Conservation (phyloP, 2,113 vertebrate species). For the Xiphophorus couchianus region DNA sequence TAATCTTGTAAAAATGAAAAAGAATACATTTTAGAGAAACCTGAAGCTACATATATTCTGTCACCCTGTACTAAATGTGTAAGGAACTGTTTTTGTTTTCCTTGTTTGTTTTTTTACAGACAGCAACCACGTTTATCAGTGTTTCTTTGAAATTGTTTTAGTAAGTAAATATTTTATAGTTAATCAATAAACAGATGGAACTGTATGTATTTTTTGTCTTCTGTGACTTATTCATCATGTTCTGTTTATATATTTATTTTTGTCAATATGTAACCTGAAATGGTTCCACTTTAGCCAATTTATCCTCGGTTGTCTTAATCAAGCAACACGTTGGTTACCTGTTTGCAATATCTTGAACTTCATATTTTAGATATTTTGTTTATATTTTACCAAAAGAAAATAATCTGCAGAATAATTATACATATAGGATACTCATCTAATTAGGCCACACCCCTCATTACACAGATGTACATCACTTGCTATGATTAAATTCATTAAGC, state of each 20-base stretch:
- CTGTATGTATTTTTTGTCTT: constrained; percentile 43
- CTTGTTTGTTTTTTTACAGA: constrained; percentile 75
- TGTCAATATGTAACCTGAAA: too few species aligned
- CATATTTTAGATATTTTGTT: too few species aligned
- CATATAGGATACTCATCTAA: too few species aligned
- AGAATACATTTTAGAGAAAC: constrained; percentile 72
- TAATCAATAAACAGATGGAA: constrained; percentile 83
- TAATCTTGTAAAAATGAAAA: constrained; percentile 82
- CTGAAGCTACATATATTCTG: constrained; percentile 72
- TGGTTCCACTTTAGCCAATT: too few species aligned
- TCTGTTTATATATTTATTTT: background rate
- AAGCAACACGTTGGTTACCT: too few species aligned
- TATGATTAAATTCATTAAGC: too few species aligned
- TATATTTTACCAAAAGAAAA: too few species aligned
- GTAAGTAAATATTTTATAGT: constrained; percentile 86
- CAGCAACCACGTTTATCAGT: constrained; percentile 80
- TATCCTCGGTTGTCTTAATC: too few species aligned
- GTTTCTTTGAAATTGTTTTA: constrained; percentile 85
- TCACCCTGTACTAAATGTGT: constrained; percentile 76
- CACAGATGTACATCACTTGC: too few species aligned
- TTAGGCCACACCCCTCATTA: too few species aligned
- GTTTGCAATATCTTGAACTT: too few species aligned
- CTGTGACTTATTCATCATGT: background rate
- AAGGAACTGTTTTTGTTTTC: constrained; percentile 64
- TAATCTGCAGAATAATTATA: too few species aligned